A percentile compares a stretch with the other conserved stretches of the same genome.
Conservation (phyloP, 2,113 vertebrate species). For the Platysternon megacephalum region DNA sequence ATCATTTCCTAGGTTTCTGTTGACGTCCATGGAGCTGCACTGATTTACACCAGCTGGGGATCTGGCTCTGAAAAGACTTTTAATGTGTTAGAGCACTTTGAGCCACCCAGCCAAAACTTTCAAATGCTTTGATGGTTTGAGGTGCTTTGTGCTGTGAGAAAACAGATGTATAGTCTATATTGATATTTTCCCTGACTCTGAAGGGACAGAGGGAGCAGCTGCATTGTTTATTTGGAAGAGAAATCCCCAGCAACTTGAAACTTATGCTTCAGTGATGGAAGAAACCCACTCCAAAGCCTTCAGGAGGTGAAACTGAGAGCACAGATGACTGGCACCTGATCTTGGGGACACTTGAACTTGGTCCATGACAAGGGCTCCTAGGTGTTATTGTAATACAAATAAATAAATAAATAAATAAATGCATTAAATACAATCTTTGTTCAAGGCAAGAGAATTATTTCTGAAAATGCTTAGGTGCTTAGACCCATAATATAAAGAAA, state of each 20-base stretch:
- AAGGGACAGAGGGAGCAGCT: background rate
- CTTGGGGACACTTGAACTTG: rapidly evolving
- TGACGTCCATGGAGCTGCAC: background rate
- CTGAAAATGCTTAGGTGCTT: background rate
- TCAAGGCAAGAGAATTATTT: background rate
- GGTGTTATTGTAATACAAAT: background rate
- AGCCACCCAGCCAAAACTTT: background rate
- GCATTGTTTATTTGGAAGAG: background rate
- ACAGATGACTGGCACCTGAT: background rate
- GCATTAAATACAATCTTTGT: background rate
- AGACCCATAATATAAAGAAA: background rate
- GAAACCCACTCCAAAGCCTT: background rate
- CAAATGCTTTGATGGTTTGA: background rate
- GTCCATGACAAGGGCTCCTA: background rate
- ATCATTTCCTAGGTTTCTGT: background rate
- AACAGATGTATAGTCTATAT: background rate
- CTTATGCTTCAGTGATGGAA: background rate
- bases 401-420: background rate
- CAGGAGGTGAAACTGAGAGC: background rate
- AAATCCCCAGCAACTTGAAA: background rate
- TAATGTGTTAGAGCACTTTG: background rate
- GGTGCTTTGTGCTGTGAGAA: background rate
- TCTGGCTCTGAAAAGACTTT: background rate
- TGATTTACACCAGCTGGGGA: background rate
- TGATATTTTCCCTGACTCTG: rapidly evolving